phyloP scores from a whole-genome alignment of 2,888 invertebrate species.

The Cheilosia urbana region DNA sequence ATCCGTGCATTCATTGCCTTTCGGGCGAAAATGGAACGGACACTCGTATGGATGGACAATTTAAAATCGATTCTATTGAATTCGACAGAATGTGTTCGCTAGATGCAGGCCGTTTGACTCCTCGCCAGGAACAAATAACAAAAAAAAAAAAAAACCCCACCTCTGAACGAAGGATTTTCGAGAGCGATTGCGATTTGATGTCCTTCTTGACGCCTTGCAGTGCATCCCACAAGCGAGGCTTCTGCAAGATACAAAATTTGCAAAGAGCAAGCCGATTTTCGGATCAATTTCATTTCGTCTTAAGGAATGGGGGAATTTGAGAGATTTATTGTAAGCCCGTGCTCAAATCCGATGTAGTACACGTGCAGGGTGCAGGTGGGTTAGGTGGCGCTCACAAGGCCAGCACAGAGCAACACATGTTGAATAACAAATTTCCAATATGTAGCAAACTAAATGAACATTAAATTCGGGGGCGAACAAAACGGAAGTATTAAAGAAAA shows the following conservation, averaged over 20 bases:
- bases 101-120: conserved; percentile 62
- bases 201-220: not conserved
- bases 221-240: not conserved
- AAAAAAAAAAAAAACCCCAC: conserved; percentile 10
- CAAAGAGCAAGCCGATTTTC: conserved; percentile 57
- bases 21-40: conserved; percentile 22
- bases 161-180: conserved; percentile 6
- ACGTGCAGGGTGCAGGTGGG: not conserved
- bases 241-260: conserved; percentile 24
- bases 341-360: not conserved
- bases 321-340: conserved; percentile 42
- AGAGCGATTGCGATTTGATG: conserved; percentile 63
- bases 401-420: conserved; percentile 56
- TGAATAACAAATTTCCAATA: conserved; percentile 62
- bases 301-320: conserved; percentile 38
- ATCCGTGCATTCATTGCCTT: conserved; percentile 63
- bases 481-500: conserved; percentile 28
- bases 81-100: conserved; percentile 49
- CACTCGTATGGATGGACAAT: conserved; percentile 56
- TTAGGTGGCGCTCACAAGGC: not conserved
- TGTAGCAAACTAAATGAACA: conserved; percentile 63
- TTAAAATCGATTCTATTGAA: conserved; percentile 74
- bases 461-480: conserved; percentile 52
- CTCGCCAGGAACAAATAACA: conserved; percentile 13
- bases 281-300: conserved; percentile 60